phyloP scores from a whole-genome alignment of 2,113 vertebrate species.

The Caloenas nicobarica region DNA sequence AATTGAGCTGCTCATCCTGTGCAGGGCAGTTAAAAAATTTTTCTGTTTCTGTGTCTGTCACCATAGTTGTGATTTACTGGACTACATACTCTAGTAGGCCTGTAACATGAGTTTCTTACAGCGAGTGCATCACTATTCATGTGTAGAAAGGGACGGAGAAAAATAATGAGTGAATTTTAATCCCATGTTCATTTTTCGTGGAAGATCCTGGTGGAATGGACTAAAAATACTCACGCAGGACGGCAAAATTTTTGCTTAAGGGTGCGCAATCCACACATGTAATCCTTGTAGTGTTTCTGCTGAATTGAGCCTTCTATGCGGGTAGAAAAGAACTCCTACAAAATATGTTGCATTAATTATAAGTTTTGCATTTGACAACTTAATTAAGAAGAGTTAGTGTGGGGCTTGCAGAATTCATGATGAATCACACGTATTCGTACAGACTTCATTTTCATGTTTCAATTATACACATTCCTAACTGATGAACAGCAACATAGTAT shows the following conservation, averaged over 20 bases:
- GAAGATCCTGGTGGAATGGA: neutral
- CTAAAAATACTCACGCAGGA: neutral
- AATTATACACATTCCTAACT: slow-evolving; percentile 81
- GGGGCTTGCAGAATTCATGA: slow-evolving; percentile 77
- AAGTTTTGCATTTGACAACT: slow-evolving; percentile 81
- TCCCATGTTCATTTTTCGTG: neutral
- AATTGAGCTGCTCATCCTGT: neutral
- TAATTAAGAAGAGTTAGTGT: slow-evolving; percentile 80
- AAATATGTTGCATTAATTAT: slow-evolving; percentile 79
- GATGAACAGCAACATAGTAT: slow-evolving; percentile 81
- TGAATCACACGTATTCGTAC: slow-evolving; percentile 76
- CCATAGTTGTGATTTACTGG: neutral
- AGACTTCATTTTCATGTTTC: slow-evolving; percentile 81
- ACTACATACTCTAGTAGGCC: neutral
- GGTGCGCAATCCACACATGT: neutral
- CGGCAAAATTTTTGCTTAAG: slow-evolving; percentile 23
- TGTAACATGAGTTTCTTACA: neutral
- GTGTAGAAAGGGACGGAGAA: neutral
- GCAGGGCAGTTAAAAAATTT: neutral
- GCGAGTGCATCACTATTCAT: neutral
- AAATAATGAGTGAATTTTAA: neutral
- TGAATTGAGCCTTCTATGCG: slow-evolving; percentile 63
- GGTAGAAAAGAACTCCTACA: slow-evolving; percentile 63
- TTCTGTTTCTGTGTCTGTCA: neutral
- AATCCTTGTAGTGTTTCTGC: slow-evolving; percentile 62